These are phyloP conservation scores for Nephrocerus scutellatus DNA, from an alignment of 2,888 invertebrate genomes.

Conservation along the genomic window DNA sequence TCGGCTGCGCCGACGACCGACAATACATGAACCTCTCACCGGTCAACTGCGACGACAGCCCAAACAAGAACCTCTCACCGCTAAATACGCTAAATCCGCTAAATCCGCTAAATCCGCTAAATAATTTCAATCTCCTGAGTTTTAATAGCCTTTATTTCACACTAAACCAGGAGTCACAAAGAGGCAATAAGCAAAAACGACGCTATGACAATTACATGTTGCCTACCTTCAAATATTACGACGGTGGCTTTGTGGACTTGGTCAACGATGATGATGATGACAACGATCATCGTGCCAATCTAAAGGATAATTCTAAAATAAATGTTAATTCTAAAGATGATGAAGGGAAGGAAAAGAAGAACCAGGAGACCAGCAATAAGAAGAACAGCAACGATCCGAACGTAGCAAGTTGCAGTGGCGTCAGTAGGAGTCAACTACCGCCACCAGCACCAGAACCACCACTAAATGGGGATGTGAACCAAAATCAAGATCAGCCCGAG, in stretches of 20 bases:
- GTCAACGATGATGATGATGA: constrained; percentile 5
- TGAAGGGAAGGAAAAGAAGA: constrained; percentile 3
- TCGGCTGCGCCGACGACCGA: no score
- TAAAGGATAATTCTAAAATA: constrained; percentile 2
- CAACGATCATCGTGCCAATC: constrained; percentile 7
- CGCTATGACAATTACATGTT: no score
- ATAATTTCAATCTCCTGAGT: no score
- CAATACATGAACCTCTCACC: no score
- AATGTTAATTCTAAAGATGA: constrained; percentile 1
- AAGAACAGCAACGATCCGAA: constrained; percentile 2
- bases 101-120: no score
- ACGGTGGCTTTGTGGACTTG: not conserved
- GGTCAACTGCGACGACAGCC: no score
- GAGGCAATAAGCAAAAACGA: no score
- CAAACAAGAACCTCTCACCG: no score
- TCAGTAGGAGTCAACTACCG: not conserved
- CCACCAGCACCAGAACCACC: not conserved
- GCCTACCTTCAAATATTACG: no score
- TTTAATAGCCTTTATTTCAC: no score
- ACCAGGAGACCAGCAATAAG: constrained; percentile 2
- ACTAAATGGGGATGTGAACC: not conserved
- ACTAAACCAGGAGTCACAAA: no score
- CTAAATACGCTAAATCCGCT: no score
- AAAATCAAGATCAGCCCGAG: constrained; percentile 1
- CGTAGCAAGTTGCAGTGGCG: constrained; percentile 8